These are phyloP conservation scores for Synanceia verrucosa DNA, from an alignment of 2,797 vertebrate genomes.

Conservation along the genomic window DNA sequence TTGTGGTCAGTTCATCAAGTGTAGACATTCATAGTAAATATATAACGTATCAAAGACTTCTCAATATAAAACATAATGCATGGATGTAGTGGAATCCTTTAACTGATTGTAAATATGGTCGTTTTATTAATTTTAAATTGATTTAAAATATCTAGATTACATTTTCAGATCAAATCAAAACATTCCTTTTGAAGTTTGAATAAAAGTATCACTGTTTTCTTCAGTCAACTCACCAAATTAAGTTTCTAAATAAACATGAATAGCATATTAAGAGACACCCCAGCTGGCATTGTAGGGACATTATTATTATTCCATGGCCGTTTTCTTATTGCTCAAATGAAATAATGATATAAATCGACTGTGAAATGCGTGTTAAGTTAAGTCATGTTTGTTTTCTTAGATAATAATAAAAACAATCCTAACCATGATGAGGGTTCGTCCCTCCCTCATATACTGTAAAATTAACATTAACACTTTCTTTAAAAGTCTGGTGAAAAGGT, in stretches of 20 bases:
- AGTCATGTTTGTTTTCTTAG: neutral
- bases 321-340: neutral
- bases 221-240: too few species aligned
- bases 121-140: neutral
- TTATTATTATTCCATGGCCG: neutral
- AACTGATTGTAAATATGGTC: neutral
- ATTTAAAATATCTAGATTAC: neutral
- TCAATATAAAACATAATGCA: neutral
- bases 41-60: neutral
- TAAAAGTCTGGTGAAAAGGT: neutral
- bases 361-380: neutral
- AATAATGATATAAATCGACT: neutral
- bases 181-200: too few species aligned
- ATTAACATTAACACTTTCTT: neutral
- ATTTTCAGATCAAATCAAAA: neutral
- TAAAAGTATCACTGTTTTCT: too few species aligned
- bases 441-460: neutral
- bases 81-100: neutral
- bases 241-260: neutral
- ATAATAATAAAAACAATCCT: neutral
- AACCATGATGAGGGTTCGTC: neutral
- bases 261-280: neutral
- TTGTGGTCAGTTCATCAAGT: neutral
- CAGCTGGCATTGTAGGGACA: neutral
- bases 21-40: neutral